A percentile compares a stretch with the other conserved stretches of the same genome.
These are phyloP conservation scores for Horisme vitalbata DNA, from an alignment of 2,888 invertebrate species.

Conservation along the genomic window DNA sequence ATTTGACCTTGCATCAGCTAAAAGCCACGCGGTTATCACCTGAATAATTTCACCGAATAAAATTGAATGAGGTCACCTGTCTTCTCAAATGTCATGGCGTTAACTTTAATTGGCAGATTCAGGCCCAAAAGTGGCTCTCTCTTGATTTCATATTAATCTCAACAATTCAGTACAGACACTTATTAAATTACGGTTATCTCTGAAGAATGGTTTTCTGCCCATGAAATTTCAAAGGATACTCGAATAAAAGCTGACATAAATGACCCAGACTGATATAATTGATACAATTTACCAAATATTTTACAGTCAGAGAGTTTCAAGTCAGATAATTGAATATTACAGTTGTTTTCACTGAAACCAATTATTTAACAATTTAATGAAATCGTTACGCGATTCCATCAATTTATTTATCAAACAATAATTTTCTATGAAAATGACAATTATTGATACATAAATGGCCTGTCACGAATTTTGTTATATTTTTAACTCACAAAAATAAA, in stretches of 20 bases:
- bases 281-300: conserved; percentile 10
- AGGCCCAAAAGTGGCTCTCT: no score
- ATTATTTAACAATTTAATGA: neutral
- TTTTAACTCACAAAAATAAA: no score
- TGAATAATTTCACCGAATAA: no score
- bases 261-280: conserved; percentile 16
- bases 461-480: no score
- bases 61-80: no score
- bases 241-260: conserved; percentile 9
- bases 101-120: no score
- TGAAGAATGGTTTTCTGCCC: conserved; percentile 3
- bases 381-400: neutral
- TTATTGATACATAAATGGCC: no score
- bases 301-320: conserved; percentile 5
- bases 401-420: neutral
- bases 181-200: conserved; percentile 10
- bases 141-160: no score
- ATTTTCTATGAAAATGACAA: neutral
- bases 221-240: conserved; percentile 3
- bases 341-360: neutral
- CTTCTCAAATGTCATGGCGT: no score
- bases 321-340: neutral
- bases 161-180: no score
- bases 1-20: no score
- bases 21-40: no score